Evolutionary conservation across 2,888 invertebrate genomes (phyloP), one percentile per base, ranked within the genome.

Genomic region (Diplazon laetatorius): DNA sequence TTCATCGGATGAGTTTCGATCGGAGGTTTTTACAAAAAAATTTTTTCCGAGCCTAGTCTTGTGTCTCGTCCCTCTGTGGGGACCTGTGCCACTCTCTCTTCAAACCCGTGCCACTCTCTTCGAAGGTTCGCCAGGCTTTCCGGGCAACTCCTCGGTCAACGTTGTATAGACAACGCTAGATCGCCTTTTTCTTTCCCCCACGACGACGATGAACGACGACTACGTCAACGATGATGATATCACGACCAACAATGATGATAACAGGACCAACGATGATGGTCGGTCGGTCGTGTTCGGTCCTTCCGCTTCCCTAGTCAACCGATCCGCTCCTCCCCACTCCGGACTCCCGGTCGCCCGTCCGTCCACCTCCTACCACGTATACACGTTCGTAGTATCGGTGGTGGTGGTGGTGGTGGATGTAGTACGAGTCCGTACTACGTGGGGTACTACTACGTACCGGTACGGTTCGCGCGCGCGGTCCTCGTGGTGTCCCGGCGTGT

Each of bases 401-500:
- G n/a, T n/a, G n/a, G n/a, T n/a, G n/a, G n/a, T n/a, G n/a, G n/a
- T n/a, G n/a, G n/a, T n/a, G n/a, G n/a, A n/a, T n/a, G n/a, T n/a
- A n/a, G n/a, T n/a, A 30, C 30, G 30, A 5, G 30, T 30, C 6
- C 30, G 30, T 60, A 60, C 14, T 60, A 60, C 55, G 30, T n/a
- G n/a, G 30, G 42, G 60, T 60, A 68, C 55, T 68, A 68, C 44
- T 59, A 42, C 30, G 37, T 52, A 75, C 66, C 44, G 65, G 65
- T 76, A 66, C 59, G 70, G 59, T 76, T 22, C 65, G 16, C 57
- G 57, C 37, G 35, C 2, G n/a, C 20, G 37, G n/a, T 12, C 52
- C 42, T 57, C 57, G 63, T n/a, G n/a, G n/a, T 59, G 30, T 50
- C 70, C 73, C 74, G 30, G 30, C 30, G 30, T 30, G 30, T 30